Conservation (phyloP, 2,113 vertebrate species). For the Caracal caracal region DNA sequence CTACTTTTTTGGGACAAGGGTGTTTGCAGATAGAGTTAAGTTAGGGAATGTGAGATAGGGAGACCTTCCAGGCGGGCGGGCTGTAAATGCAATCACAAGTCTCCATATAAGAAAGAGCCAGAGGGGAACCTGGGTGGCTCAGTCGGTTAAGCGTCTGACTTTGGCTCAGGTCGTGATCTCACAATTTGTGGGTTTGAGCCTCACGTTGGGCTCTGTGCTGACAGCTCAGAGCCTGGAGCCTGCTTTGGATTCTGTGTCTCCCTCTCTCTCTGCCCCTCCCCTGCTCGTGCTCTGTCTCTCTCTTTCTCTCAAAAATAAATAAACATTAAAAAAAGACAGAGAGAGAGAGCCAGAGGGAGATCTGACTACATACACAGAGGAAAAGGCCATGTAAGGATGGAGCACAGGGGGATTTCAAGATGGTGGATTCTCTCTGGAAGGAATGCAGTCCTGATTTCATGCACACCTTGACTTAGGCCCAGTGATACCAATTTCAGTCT, state of each 20-base stretch:
- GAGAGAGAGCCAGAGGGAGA: neutral
- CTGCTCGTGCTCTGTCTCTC: too few species aligned
- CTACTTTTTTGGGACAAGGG: neutral
- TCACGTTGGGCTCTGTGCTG: too few species aligned
- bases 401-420: constrained; percentile 18
- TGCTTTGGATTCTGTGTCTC: too few species aligned
- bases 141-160: too few species aligned
- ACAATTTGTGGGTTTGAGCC: too few species aligned
- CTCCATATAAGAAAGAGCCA: neutral
- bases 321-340: too few species aligned
- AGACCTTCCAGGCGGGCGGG: neutral
- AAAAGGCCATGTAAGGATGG: neutral
- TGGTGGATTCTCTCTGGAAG: neutral
- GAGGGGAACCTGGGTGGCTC: neutral
- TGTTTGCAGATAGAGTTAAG: neutral
- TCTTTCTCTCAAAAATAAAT: too few species aligned
- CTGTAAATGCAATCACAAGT: constrained; percentile 14
- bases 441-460: neutral
- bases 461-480: neutral
- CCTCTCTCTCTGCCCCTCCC: too few species aligned
- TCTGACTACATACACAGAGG: neutral
- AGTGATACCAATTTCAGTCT: neutral
- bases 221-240: too few species aligned
- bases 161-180: too few species aligned
- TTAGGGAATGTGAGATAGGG: neutral